phyloP scores from a whole-genome alignment of 2,113 vertebrate genomes.

The Campylomormyrus numenius region DNA sequence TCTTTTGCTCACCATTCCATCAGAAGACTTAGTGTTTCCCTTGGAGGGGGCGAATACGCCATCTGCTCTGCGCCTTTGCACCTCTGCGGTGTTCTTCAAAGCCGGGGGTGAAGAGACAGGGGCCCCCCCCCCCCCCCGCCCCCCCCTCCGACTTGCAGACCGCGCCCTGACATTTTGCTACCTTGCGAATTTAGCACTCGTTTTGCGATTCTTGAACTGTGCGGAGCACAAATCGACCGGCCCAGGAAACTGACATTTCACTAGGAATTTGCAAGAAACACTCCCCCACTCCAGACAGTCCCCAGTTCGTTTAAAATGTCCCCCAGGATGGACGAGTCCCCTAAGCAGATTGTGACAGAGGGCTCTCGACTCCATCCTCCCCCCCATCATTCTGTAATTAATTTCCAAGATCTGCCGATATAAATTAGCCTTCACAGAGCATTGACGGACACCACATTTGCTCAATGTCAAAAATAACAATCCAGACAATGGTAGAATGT shows the following conservation, averaged over 20 bases:
- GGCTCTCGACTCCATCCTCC: background rate
- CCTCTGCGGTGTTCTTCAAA: conserved; percentile 34
- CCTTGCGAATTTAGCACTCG: conserved; percentile 4
- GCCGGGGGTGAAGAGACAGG: conserved; percentile 22
- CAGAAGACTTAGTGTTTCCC: background rate
- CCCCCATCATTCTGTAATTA: background rate
- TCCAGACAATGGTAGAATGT: background rate
- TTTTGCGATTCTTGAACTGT: conserved; percentile 18
- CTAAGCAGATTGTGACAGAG: background rate
- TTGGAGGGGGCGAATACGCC: conserved; percentile 24
- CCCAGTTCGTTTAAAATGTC: conserved; percentile 4
- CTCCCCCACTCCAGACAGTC: no score
- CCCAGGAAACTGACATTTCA: conserved; percentile 25
- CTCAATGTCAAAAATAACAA: background rate
- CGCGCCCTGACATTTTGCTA: conserved; percentile 25
- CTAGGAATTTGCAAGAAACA: background rate
- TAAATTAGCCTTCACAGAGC: background rate
- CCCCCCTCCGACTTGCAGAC: conserved; percentile 9
- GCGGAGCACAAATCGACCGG: conserved; percentile 32
- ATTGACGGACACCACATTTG: background rate
- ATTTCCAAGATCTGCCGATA: background rate
- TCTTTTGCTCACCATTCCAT: conserved; percentile 15
- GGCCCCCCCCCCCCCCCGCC: background rate
- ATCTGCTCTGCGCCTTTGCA: conserved; percentile 29
- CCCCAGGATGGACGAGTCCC: background rate